phyloP scores from a whole-genome alignment of 2,113 vertebrate genomes.

The Nipponia nippon region DNA sequence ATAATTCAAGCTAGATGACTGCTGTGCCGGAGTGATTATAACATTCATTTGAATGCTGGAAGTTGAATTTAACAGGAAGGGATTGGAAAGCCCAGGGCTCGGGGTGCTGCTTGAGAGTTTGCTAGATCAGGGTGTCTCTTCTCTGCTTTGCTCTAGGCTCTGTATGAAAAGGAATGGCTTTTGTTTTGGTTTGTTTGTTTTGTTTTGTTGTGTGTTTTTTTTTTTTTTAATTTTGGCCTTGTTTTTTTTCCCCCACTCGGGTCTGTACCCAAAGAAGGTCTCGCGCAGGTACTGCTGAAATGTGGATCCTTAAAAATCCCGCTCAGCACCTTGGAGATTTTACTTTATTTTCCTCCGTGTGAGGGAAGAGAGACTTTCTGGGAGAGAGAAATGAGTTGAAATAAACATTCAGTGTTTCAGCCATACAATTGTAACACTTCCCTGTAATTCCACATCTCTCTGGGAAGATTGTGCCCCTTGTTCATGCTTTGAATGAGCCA shows the following conservation, averaged over 20 bases:
- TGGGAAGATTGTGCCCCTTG: neutral
- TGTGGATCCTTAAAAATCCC: neutral
- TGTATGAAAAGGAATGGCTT: neutral
- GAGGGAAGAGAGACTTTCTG: neutral
- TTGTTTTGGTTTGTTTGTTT: neutral
- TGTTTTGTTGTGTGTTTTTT: too few relatives aligned
- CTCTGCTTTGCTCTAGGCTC: neutral
- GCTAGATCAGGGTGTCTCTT: neutral
- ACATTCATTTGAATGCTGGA: neutral
- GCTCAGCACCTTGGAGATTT: neutral
- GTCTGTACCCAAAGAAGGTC: neutral
- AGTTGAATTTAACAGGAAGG: neutral
- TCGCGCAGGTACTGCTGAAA: neutral
- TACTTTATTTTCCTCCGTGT: neutral
- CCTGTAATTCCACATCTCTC: neutral
- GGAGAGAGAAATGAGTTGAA: neutral
- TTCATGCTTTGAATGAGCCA: neutral
- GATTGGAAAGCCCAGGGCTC: neutral
- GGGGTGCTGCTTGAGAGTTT: neutral
- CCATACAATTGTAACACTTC: neutral
- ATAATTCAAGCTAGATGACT: conserved; percentile 19
- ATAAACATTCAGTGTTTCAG: neutral
- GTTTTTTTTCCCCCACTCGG: rapidly evolving
- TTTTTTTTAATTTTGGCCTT: neutral
- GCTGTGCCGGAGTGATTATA: neutral